Evolutionary conservation across 2,113 vertebrate genomes (phyloP).

Genomic region (Thamnaconus septentrionalis): DNA sequence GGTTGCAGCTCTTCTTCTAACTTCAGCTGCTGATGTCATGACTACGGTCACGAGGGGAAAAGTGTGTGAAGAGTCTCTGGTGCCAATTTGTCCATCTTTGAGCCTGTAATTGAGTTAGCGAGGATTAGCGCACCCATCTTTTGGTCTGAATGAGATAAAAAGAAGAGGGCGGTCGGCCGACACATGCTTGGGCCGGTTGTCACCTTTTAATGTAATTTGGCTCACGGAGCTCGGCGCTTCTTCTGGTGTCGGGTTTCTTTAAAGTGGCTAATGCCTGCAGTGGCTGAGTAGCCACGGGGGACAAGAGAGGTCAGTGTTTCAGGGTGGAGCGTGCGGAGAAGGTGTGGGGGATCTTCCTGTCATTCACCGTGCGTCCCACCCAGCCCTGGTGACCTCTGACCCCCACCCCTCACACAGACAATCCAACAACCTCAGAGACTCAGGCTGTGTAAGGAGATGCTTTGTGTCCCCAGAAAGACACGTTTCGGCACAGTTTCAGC

Average conservation of each 20-base stretch:
- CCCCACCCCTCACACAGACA: constrained; percentile 40
- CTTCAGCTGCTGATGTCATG: too few relatives aligned
- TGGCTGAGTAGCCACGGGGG: constrained; percentile 65
- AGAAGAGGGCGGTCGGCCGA: constrained; percentile 27
- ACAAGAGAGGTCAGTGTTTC: constrained; percentile 77
- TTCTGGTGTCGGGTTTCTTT: constrained; percentile 76
- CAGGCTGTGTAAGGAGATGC: constrained; percentile 2
- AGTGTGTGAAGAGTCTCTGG: too few relatives aligned
- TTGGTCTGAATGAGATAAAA: constrained; percentile 54
- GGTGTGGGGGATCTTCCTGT: constrained; percentile 74
- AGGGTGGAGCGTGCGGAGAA: constrained; percentile 67
- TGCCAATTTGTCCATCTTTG: constrained; percentile 62
- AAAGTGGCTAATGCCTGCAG: constrained; percentile 80
- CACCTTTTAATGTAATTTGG: constrained; percentile 72
- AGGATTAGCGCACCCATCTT: constrained; percentile 50
- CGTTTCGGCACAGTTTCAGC: too few relatives aligned
- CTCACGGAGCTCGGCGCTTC: constrained; percentile 64
- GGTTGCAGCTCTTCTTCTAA: too few relatives aligned
- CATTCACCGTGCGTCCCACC: constrained; percentile 68
- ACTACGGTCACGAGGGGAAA: too few relatives aligned
- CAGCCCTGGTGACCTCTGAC: constrained; percentile 62
- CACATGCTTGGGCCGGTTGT: constrained; percentile 58
- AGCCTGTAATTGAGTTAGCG: constrained; percentile 61
- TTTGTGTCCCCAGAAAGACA: too few relatives aligned
- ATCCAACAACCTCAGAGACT: constrained; percentile 27